phyloP scores from a whole-genome alignment of 2,113 vertebrate species.

The Spheniscus mendiculus region DNA sequence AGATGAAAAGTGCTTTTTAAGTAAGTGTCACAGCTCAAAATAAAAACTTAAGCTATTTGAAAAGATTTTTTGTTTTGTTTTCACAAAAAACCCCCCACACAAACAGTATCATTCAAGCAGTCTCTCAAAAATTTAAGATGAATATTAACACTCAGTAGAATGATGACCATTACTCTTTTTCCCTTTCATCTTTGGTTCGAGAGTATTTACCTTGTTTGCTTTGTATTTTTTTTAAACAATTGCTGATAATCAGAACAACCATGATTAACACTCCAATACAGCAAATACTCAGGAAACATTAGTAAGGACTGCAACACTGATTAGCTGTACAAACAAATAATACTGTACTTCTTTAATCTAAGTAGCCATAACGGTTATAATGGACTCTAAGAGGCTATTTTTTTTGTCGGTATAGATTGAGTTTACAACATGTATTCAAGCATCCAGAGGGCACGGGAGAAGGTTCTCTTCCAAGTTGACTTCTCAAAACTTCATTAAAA shows the following conservation, averaged over 20 bases:
- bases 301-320: not conserved
- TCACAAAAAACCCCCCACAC: not conserved
- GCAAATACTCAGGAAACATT: not conserved
- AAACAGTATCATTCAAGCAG: not conserved
- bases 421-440: not conserved
- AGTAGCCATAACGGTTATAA: not conserved
- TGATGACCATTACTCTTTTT: not conserved
- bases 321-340: constrained; percentile 5
- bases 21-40: not conserved
- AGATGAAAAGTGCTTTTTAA: not conserved
- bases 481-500: not conserved
- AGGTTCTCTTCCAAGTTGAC: not conserved
- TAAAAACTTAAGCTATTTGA: not conserved
- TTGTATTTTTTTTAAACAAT: not conserved
- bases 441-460: not conserved
- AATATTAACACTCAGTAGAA: not conserved
- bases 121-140: not conserved
- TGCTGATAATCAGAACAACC: not conserved
- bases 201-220: not conserved
- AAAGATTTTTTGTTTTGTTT: not conserved
- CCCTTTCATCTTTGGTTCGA: not conserved
- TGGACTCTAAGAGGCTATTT: not conserved
- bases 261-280: not conserved
- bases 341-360: not conserved
- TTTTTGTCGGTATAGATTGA: not conserved